These are phyloP conservation scores for Mesaphorura yosii DNA, from an alignment of 1,140 invertebrate genomes.

Conservation along the genomic window DNA sequence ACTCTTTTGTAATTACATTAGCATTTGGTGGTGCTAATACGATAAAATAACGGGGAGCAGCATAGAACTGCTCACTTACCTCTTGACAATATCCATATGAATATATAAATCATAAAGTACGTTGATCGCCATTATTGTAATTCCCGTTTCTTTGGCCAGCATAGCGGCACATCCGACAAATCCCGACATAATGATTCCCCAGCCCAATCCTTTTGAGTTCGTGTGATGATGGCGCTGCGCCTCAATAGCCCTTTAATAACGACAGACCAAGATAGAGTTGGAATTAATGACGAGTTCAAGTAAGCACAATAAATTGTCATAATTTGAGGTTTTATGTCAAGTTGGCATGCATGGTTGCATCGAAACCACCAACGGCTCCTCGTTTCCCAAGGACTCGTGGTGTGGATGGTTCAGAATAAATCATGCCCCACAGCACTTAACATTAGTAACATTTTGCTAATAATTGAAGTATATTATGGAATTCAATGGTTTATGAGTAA, in stretches of 20 bases:
- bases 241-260: conserved; percentile 2
- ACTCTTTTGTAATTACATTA: too few species aligned
- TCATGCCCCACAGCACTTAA: too few species aligned
- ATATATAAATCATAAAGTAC: conserved; percentile 58
- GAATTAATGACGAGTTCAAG: neutral
- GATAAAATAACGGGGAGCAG: conserved; percentile 10
- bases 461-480: too few species aligned
- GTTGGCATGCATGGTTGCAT: neutral
- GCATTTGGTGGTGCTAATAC: too few species aligned
- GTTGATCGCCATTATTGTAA: conserved; percentile 67
- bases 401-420: too few species aligned
- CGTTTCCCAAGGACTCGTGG: neutral
- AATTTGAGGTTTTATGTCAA: neutral
- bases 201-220: conserved; percentile 18
- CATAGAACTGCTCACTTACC: too few species aligned
- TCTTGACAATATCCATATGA: conserved; percentile 55
- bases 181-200: conserved; percentile 34
- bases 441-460: too few species aligned
- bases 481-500: too few species aligned
- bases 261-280: conserved; percentile 1
- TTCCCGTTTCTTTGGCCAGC: conserved; percentile 82
- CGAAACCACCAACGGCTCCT: neutral
- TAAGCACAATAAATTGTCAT: neutral
- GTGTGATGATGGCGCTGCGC: conserved; percentile 5
- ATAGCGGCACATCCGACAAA: conserved; percentile 62